Percentiles rank a stretch among this genome's conserved stretches.
phyloP scores from a whole-genome alignment of 1,140 invertebrate genomes.

The Tetramorium alpestre region DNA sequence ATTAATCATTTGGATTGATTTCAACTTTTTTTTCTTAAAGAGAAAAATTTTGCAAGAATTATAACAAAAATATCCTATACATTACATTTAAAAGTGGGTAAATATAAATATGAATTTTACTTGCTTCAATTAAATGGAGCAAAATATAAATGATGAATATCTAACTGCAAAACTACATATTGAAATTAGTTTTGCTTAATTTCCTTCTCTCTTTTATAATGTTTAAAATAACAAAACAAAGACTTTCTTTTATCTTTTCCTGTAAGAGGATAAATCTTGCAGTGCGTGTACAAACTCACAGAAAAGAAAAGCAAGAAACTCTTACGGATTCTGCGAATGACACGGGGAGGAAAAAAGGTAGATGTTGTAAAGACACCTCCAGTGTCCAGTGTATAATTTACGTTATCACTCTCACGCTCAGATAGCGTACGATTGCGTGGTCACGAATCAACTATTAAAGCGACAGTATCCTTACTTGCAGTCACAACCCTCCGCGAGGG shows the following conservation, averaged over 20 bases:
- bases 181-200: not conserved
- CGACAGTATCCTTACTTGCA: constrained; percentile 68
- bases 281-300: not conserved
- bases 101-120: not conserved
- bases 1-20: not conserved
- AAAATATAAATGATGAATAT: not conserved
- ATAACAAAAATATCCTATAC: not conserved
- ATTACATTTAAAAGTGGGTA: not conserved
- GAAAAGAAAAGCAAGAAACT: not conserved
- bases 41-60: not conserved
- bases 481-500: constrained; percentile 27
- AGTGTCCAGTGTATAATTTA: not conserved
- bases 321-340: not conserved
- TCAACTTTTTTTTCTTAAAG: not conserved
- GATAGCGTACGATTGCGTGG: not conserved
- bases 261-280: not conserved
- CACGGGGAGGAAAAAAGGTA: not conserved
- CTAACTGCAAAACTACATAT: not conserved
- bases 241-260: not conserved
- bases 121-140: not conserved
- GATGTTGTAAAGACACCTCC: not conserved
- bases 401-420: not conserved
- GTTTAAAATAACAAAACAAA: not conserved
- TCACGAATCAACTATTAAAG: not conserved
- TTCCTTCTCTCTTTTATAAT: not conserved